A percentile compares a stretch with the other conserved stretches of the same genome.
Evolutionary conservation across 2,888 invertebrate species (phyloP).

Genomic region (Ectemnius cavifrons): DNA sequence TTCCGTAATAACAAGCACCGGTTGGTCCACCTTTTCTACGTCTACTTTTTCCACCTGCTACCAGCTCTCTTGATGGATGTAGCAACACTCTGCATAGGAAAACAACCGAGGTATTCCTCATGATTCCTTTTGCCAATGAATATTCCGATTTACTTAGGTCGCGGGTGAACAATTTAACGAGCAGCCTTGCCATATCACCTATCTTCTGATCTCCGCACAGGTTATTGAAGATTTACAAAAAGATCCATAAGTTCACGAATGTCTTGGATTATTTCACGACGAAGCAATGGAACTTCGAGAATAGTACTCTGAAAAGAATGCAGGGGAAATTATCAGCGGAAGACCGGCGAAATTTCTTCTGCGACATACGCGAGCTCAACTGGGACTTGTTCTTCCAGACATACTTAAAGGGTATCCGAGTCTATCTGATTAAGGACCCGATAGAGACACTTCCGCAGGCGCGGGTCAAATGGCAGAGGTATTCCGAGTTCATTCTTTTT

Average conservation of each 20-base stretch:
- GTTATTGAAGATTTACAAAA: conserved; percentile 86
- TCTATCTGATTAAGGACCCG: conserved; percentile 90
- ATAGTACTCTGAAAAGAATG: conserved; percentile 81
- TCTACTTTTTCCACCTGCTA: conserved; percentile 82
- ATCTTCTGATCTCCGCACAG: conserved; percentile 77
- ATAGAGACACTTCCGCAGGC: conserved; percentile 85
- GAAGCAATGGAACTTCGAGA: conserved; percentile 87
- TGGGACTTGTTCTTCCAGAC: conserved; percentile 87
- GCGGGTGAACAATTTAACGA: too few relatives aligned
- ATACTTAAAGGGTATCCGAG: conserved; percentile 86
- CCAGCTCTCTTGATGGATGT: conserved; percentile 83
- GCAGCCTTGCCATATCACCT: background rate
- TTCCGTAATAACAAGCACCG: conserved; percentile 82
- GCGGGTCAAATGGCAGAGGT: conserved; percentile 80
- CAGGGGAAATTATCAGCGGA: conserved; percentile 80
- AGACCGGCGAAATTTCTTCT: conserved; percentile 84
- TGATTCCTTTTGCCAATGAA: conserved; percentile 58
- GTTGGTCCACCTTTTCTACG: conserved; percentile 80
- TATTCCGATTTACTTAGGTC: background rate
- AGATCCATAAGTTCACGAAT: conserved; percentile 86
- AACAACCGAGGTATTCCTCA: conserved; percentile 81
- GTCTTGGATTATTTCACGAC: conserved; percentile 89
- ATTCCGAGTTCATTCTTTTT: conserved; percentile 45
- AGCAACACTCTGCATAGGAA: conserved; percentile 80
- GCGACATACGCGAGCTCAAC: conserved; percentile 85